Conservation (phyloP, 2,888 invertebrate species). For the Boloria euphrosyne region DNA sequence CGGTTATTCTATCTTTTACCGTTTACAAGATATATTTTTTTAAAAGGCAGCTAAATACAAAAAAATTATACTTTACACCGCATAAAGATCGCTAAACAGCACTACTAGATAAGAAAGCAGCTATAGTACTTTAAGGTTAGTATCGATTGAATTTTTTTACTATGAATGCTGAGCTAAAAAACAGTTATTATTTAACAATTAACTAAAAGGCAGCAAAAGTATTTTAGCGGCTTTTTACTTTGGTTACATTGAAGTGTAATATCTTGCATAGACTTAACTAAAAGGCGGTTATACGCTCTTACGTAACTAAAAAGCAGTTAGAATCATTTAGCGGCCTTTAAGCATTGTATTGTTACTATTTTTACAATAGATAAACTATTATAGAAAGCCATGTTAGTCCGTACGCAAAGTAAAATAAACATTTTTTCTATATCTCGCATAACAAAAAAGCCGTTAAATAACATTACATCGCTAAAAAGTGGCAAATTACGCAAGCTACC, state of each 20-base stretch:
- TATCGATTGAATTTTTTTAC: slow-evolving; percentile 1
- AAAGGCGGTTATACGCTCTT: not conserved
- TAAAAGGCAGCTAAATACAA: slow-evolving; percentile 4
- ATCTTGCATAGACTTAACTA: slow-evolving; percentile 1
- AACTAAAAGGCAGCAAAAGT: slow-evolving; percentile 4
- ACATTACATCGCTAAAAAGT: slow-evolving; percentile 1
- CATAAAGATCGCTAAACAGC: slow-evolving; percentile 7
- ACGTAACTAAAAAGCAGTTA: slow-evolving; percentile 3
- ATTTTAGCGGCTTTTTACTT: not conserved
- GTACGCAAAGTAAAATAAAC: not conserved
- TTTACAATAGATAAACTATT: slow-evolving; percentile 2
- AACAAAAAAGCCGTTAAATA: slow-evolving; percentile 4
- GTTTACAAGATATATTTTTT: slow-evolving; percentile 2
- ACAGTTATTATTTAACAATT: slow-evolving; percentile 3
- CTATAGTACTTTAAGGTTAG: slow-evolving; percentile 4
- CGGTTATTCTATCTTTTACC: slow-evolving; percentile 7
- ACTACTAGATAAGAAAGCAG: slow-evolving; percentile 4
- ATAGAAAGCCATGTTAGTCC: slow-evolving; percentile 4
- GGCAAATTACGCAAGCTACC: not conserved
- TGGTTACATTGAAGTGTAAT: slow-evolving; percentile 1
- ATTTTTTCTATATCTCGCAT: slow-evolving; percentile 6
- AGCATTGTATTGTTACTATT: slow-evolving; percentile 1
- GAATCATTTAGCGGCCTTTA: slow-evolving; percentile 1
- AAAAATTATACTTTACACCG: slow-evolving; percentile 2
- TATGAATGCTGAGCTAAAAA: not conserved